Percentiles rank a stretch among this genome's conserved stretches.
These are phyloP conservation scores for Platycnemis pennipes DNA, from an alignment of 2,888 invertebrate genomes.

Conservation along the genomic window DNA sequence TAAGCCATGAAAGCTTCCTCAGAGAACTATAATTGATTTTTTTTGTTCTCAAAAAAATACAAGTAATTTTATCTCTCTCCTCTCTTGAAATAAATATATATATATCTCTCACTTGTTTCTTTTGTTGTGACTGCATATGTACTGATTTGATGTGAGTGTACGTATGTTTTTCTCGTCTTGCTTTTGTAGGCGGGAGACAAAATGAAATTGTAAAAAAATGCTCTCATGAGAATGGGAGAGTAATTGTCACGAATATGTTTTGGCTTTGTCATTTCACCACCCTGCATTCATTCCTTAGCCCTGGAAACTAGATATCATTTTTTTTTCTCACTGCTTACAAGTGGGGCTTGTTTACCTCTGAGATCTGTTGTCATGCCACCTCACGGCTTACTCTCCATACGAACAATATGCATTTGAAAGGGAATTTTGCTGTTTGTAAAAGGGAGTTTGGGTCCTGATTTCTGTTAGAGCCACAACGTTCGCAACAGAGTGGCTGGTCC, in stretches of 20 bases:
- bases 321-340: no score
- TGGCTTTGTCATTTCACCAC: neutral
- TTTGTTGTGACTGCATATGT: neutral
- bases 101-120: neutral
- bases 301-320: no score
- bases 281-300: no score
- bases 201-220: conserved; percentile 25
- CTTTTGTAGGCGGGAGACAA: conserved; percentile 17
- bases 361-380: no score
- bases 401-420: no score
- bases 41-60: neutral
- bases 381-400: no score
- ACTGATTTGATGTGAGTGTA: conserved; percentile 19
- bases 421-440: no score
- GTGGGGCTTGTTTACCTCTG: no score
- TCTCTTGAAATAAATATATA: no score
- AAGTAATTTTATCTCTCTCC: neutral
- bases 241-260: neutral
- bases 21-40: neutral
- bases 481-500: no score
- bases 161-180: conserved; percentile 30
- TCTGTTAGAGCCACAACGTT: no score
- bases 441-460: no score
- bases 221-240: neutral
- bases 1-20: neutral